A percentile compares a stretch with the other conserved stretches of the same genome.
phyloP scores from a whole-genome alignment of 2,888 invertebrate genomes.

The Sepioteuthis lessoniana region DNA sequence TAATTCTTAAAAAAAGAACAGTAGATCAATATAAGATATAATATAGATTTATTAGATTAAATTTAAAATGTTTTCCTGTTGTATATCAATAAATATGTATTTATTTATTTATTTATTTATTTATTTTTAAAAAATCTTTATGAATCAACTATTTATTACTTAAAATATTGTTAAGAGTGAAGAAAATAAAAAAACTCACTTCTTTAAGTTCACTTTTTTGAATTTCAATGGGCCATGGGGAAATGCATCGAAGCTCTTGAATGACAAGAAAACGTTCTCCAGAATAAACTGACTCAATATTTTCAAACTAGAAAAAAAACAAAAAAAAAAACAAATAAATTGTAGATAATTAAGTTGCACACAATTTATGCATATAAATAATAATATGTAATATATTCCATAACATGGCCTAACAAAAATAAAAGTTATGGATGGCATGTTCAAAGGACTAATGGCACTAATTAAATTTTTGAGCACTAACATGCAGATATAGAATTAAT shows the following conservation, averaged over 20 bases:
- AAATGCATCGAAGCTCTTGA: slow-evolving; percentile 71
- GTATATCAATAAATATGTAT: no score
- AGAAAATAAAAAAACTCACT: slow-evolving; percentile 60
- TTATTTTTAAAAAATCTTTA: no score
- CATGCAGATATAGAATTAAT: no score
- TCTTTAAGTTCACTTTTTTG: slow-evolving; percentile 68
- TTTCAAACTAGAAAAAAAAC: slow-evolving; percentile 69
- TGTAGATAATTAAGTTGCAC: background rate
- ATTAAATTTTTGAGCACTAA: no score
- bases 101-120: no score
- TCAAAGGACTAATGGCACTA: background rate
- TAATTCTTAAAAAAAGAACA: no score
- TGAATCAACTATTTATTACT: no score
- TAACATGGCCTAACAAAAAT: background rate
- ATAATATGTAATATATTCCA: no score
- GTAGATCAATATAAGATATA: no score
- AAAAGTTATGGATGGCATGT: background rate
- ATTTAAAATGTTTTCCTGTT: no score
- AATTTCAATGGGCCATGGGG: slow-evolving; percentile 73
- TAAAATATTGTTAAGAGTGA: background rate
- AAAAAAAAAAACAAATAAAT: slow-evolving; percentile 44
- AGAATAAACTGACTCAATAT: slow-evolving; percentile 70
- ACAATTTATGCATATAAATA: background rate
- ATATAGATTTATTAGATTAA: no score
- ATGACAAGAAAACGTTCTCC: slow-evolving; percentile 74